These are phyloP conservation scores for Porites australiensis DNA, from an alignment of 64 coral and sea anemone species.

Conservation along the genomic window DNA sequence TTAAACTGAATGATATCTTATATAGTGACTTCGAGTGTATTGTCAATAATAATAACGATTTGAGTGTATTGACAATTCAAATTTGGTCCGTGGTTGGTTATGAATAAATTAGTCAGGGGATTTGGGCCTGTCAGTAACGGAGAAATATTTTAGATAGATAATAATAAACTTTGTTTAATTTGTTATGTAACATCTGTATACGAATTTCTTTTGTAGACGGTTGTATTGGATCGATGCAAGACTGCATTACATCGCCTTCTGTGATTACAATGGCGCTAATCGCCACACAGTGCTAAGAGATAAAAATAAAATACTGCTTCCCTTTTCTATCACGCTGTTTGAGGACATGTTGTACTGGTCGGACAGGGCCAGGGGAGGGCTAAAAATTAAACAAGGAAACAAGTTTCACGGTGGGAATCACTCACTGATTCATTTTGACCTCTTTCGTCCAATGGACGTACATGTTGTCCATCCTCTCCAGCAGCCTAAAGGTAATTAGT, in stretches of 20 bases:
- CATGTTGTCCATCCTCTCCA: constrained; percentile 90
- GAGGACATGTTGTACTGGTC: constrained; percentile 86
- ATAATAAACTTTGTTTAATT: too few species aligned
- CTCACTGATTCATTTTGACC: constrained; percentile 38
- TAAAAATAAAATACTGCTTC: constrained; percentile 41
- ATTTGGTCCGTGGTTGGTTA: too few species aligned
- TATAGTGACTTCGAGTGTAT: too few species aligned
- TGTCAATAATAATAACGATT: too few species aligned
- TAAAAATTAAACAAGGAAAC: constrained; percentile 29
- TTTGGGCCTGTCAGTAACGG: too few species aligned
- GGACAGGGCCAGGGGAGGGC: constrained; percentile 78
- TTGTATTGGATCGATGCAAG: constrained; percentile 94
- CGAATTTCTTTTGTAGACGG: constrained; percentile 38
- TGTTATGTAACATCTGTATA: not conserved
- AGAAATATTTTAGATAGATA: too few species aligned
- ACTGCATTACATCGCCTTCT: constrained; percentile 74
- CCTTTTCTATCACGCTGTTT: constrained; percentile 85
- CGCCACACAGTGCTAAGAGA: constrained; percentile 56
- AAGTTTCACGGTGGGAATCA: constrained; percentile 76
- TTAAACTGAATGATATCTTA: too few species aligned
- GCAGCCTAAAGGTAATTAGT: constrained; percentile 81
- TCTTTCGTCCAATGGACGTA: constrained; percentile 59
- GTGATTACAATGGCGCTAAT: constrained; percentile 76
- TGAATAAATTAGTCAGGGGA: too few species aligned
- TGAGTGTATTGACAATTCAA: too few species aligned